A percentile compares a stretch with the other conserved stretches of the same genome.
Conservation (phyloP, 2,113 vertebrate genomes). For the Mustela nigripes region DNA sequence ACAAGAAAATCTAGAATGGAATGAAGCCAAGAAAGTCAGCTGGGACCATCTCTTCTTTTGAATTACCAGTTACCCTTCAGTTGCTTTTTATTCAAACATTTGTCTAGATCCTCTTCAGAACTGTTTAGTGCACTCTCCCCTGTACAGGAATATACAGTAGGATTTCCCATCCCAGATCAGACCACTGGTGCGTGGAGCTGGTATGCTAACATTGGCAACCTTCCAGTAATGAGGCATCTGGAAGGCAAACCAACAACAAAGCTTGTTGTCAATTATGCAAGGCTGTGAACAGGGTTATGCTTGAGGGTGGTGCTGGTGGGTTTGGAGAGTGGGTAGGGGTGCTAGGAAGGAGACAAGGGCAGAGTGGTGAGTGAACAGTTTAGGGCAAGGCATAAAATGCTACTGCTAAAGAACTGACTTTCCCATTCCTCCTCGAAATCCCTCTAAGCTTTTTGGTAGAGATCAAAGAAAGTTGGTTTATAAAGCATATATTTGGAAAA, state of each 20-base stretch:
- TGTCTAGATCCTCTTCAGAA: slow-evolving; percentile 72
- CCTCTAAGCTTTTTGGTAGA: slow-evolving; percentile 67
- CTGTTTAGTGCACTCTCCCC: slow-evolving; percentile 53
- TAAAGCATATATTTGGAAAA: slow-evolving; percentile 68
- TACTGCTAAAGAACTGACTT: slow-evolving; percentile 52
- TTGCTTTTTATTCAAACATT: slow-evolving; percentile 77
- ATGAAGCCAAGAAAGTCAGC: slow-evolving; percentile 61
- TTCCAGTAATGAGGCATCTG: slow-evolving; percentile 42
- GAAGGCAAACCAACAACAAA: slow-evolving; percentile 66
- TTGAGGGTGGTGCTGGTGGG: neutral
- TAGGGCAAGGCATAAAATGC: neutral
- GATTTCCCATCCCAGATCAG: slow-evolving; percentile 67
- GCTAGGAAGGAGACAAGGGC: neutral
- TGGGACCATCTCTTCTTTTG: slow-evolving; percentile 69
- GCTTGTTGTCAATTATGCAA: slow-evolving; percentile 43
- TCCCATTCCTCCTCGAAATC: slow-evolving; percentile 49
- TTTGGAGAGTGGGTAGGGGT: neutral
- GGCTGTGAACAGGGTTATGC: slow-evolving; percentile 29
- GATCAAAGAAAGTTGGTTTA: slow-evolving; percentile 68
- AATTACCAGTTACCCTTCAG: slow-evolving; percentile 77
- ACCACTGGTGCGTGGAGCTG: slow-evolving; percentile 19
- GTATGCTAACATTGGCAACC: slow-evolving; percentile 46
- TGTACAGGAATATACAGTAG: slow-evolving; percentile 37
- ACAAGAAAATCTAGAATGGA: slow-evolving; percentile 8
- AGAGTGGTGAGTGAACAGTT: neutral